Evolutionary conservation across 2,797 vertebrate genomes (phyloP), one percentile per base, ranked within the genome.

Genomic region (Sternarchorhynchus goeldii): DNA sequence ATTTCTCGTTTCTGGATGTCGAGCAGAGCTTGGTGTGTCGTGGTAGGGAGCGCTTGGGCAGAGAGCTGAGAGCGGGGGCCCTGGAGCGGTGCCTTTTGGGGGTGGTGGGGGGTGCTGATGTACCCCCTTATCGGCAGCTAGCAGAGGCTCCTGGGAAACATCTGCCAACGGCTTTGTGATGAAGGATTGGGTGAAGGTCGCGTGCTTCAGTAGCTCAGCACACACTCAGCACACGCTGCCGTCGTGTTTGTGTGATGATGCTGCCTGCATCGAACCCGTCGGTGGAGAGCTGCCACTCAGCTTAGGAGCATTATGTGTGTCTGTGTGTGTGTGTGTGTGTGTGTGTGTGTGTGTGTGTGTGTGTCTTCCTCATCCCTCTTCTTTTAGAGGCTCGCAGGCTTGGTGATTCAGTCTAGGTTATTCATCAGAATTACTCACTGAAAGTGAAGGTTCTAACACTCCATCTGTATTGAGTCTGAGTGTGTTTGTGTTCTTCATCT

Each of bases 281-380:
- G 7, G 31, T 56, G 53, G 68, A 36, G 53, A 34, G 17, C 55
- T 14, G 29, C 29, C 53, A 36, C 68, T 70, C 50, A 20, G 25
- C 56, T 32, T 18, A 70, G 68, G 21, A 20, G 6, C 68, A 36
- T 70, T 70, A 70, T 34, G 68, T 70, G 57, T n/a, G n/a, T n/a
- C 20, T 60, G 58, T 60, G 58, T 59, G 20, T 60, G 21, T 7
- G 57, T 25, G 57, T 25, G 18, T 59, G 57, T 59, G 57, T 29
- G 20, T 36, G 14, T 34, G 31, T 4, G 16, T 56, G 50, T 12
- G 66, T 69, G 66, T 34, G 66, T 73, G 56, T 32, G n/a, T 68
- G 34, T 2, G 2, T 7, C 34, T 36, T 36, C 34, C 34, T 7
- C 34, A 12, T 45, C 6, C 10, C 6, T 45, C 2, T 45, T 8